Base-by-base conservation (phyloP, 2,888 invertebrate species). In the Chaetoderma sp. region DNA sequence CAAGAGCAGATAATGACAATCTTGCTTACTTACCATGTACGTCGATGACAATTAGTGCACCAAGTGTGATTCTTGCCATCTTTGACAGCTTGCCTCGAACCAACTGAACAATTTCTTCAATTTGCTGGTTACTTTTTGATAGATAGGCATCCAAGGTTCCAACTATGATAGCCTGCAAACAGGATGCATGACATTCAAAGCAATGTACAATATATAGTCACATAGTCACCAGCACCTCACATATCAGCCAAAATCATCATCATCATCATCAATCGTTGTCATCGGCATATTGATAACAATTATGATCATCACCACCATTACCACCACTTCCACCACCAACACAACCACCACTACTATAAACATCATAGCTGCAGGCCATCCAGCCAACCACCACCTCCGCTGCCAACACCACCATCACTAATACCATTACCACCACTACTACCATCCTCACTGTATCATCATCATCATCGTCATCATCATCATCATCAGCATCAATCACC, bases 21-120 rank as follows among this genome's bases (percentile, higher is more conserved):
- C n/a, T n/a, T n/a, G n/a, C n/a, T n/a, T 44, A 58, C 77, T 71
- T 70, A 85, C 85, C 84, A 75, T 86, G 86, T 2, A 86, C 86
- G 71, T 86, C 86, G 59, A 86, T 82, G 44, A 86, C 86, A 67
- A 86, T 86, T 23, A 86, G 78, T 54, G 86, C 86, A 36, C 83
- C 86, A 23, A 86, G 74, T 23, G 85, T 86, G 60, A 83, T 86
- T 52, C 86, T 71, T 0, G 83, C 82, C 85, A 86, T 85, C 68
- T 82, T 83, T 50, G 79, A 77, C 30, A 86, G 75, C 45, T 79
- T 78, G 4, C 84, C 85, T 62, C 86, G 72, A n/a, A 86, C 85
- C 73, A 86, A 74, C 44, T 73, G 76, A 4, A 86, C 86, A 27
- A 85, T 75, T 32, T 84, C 81, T 28, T 86, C 85, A 62, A 86